A percentile compares a stretch with the other conserved stretches of the same genome.
Conservation (phyloP, 2,888 invertebrate genomes). For the Patella ulyssiponensis region DNA sequence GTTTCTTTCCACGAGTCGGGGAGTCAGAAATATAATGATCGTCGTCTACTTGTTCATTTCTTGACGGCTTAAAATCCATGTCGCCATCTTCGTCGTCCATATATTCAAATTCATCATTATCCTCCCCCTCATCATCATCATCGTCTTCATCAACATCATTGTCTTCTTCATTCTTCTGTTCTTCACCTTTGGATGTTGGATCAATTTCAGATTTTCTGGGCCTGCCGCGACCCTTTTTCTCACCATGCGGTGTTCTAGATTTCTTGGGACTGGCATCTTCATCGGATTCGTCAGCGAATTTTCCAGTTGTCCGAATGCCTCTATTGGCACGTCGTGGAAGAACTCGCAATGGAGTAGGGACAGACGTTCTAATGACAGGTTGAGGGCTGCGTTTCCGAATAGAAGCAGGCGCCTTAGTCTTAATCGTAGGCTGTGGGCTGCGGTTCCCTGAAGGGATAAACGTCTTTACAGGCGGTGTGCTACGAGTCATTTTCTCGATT, state of each 20-base stretch:
- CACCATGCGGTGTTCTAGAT: not conserved
- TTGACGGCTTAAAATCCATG: conserved; percentile 16
- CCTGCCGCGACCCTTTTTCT: not conserved
- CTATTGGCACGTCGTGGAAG: conserved; percentile 49
- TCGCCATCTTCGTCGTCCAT: conserved; percentile 16
- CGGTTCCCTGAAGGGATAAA: conserved; percentile 1
- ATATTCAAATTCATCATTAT: conserved; percentile 16
- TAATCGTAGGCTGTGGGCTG: not conserved
- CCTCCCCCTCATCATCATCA: conserved; percentile 16
- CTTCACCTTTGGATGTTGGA: conserved; percentile 23
- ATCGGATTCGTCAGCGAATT: not conserved
- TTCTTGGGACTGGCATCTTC: not conserved
- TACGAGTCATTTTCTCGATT: not conserved
- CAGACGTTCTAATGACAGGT: not conserved
- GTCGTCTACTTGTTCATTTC: conserved; percentile 43
- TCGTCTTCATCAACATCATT: conserved; percentile 15
- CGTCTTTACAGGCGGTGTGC: not conserved
- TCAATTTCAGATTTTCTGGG: not conserved
- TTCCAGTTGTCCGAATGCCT: conserved; percentile 45
- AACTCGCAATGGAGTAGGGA: conserved; percentile 32
- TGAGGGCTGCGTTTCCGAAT: not conserved
- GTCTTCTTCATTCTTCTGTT: conserved; percentile 12
- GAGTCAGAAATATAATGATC: conserved; percentile 36
- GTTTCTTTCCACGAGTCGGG: conserved; percentile 19
- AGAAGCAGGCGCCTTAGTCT: not conserved